Conservation (phyloP, 1,140 invertebrate genomes). For the Pseudomyrmex sp. region DNA sequence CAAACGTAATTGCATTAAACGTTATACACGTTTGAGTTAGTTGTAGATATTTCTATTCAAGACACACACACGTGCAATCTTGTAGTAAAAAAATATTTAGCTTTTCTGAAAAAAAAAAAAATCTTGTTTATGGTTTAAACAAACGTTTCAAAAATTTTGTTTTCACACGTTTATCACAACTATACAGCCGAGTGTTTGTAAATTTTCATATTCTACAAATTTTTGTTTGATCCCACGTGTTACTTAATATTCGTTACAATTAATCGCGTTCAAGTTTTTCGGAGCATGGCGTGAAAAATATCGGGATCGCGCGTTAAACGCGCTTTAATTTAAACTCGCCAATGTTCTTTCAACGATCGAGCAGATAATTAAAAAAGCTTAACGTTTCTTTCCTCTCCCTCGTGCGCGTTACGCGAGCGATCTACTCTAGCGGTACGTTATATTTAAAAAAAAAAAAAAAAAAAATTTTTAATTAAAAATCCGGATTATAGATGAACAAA, state of each 20-base stretch:
- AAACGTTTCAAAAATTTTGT: too few relatives aligned
- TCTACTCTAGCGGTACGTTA: constrained; percentile 26
- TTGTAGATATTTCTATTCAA: not conserved
- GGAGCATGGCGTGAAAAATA: constrained; percentile 48
- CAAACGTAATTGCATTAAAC: not conserved
- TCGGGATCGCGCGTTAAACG: constrained; percentile 42
- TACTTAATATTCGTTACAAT: constrained; percentile 41
- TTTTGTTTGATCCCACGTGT: constrained; percentile 5
- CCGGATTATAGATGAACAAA: constrained; percentile 49
- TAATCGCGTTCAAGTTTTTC: constrained; percentile 37
- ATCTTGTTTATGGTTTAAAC: too few relatives aligned
- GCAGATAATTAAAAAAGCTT: constrained; percentile 58
- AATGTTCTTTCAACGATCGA: constrained; percentile 55
- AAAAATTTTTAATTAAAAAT: constrained; percentile 61
- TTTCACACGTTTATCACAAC: not conserved
- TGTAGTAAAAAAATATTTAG: too few relatives aligned
- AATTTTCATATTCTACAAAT: constrained; percentile 6
- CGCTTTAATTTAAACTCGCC: constrained; percentile 54
- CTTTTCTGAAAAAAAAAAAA: too few relatives aligned
- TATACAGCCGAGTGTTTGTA: not conserved
- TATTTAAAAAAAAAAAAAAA: constrained; percentile 55
- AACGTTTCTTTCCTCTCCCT: constrained; percentile 25
- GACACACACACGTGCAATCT: not conserved
- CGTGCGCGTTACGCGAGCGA: constrained; percentile 11
- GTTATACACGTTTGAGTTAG: not conserved